Conservation (phyloP, 1,140 invertebrate species). For the Drosophila sechellia region DNA sequence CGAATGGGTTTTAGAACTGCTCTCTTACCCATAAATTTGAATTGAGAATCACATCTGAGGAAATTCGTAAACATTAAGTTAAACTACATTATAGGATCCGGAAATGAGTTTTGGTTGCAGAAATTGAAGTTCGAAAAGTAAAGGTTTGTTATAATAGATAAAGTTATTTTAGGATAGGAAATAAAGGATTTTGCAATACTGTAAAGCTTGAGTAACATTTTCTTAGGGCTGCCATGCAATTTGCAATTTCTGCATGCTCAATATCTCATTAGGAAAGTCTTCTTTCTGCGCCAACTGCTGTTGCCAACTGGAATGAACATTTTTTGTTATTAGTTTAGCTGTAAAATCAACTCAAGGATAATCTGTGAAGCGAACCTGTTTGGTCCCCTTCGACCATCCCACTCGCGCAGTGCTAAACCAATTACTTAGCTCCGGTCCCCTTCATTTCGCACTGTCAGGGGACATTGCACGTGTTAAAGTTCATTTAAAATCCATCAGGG, state of each 20-base stretch:
- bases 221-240: neutral
- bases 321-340: constrained; percentile 50
- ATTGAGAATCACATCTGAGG: neutral
- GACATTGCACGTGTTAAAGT: constrained; percentile 77
- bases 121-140: neutral
- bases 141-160: neutral
- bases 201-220: neutral
- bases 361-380: constrained; percentile 45
- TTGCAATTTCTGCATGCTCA: constrained; percentile 27
- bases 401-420: constrained; percentile 57
- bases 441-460: constrained; percentile 14
- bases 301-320: constrained; percentile 35
- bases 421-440: constrained; percentile 67
- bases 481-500: constrained; percentile 80
- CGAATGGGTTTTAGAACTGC: constrained; percentile 52
- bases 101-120: neutral
- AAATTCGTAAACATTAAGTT: neutral
- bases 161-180: too few relatives aligned
- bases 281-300: constrained; percentile 31
- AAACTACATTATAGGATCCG: neutral
- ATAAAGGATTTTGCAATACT: too few relatives aligned
- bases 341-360: constrained; percentile 53
- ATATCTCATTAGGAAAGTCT: constrained; percentile 43
- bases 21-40: constrained; percentile 19
- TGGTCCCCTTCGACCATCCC: neutral